Base-by-base conservation (phyloP, 2,888 invertebrate species). In the Agrochola lota region DNA sequence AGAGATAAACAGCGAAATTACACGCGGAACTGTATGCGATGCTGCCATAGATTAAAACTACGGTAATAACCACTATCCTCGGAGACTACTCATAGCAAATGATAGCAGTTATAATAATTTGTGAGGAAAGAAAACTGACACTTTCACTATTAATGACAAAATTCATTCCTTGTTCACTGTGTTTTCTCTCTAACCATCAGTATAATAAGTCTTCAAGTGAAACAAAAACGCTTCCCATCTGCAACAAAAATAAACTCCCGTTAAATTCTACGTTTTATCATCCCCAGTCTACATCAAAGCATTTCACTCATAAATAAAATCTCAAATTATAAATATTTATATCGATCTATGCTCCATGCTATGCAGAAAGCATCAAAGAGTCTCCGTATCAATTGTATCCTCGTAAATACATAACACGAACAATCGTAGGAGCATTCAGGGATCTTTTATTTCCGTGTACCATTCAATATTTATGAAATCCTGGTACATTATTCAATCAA, bases 361-460 rank as follows among this genome's bases (percentile, higher is more conserved):
- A 67, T 78, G 43, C 76, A 73, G 8, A 49, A 63, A 77, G 77
- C 63, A 87, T 85, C 83, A 88, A 87, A 87, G 71, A 77, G 60
- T 84, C 71, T 74, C 17, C 64, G n/a, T 75, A 87, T 79, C 83
- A 87, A 87, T 87, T 81, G 68, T 81, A 77, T 77, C 52, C 77
- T 85, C 83, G 80, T 82, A 83, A 84, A 85, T 83, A 80, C 75
- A 76, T 86, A 88, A 85, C 75, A 76, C 77, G 75, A 74, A 81
- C 62, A 85, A 75, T 80, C 62, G 77, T 83, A 77, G 74, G 59
- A 78, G 46, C 73, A 74, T 82, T 79, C 87, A 80, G 78, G 70
- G 74, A 85, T 86, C 81, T 83, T 85, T 85, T 84, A 82, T 85
- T 84, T 85, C 59, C 81, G 64, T 84, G 77, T 71, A 79, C 77